Percentiles rank a stretch among this genome's conserved stretches.
phyloP scores from a whole-genome alignment of 2,113 vertebrate species.

The Cephalopterus ornatus region DNA sequence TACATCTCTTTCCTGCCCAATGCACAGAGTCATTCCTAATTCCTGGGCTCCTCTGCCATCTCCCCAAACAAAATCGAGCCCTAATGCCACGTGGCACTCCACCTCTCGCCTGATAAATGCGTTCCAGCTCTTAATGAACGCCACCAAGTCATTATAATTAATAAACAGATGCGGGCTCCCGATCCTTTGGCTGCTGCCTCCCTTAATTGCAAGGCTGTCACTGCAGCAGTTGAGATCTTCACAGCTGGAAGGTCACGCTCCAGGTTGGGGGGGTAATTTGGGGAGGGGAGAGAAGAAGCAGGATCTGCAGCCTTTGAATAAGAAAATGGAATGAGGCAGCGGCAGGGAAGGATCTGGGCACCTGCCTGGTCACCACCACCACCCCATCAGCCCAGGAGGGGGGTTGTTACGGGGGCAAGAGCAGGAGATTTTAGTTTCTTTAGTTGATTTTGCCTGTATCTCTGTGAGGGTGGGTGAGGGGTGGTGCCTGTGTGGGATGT shows the following conservation, averaged over 20 bases:
- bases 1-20: not conserved
- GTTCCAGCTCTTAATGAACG: not conserved
- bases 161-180: fast-evolving
- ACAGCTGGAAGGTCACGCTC: not conserved
- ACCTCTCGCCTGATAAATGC: not conserved
- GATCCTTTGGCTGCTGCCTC: not conserved
- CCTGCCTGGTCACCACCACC: fast-evolving
- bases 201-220: not conserved
- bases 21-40: not conserved
- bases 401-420: too few relatives aligned
- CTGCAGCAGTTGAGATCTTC: not conserved
- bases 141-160: not conserved
- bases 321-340: fast-evolving
- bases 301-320: not conserved
- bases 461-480: fast-evolving
- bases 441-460: not conserved
- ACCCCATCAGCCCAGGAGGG: not conserved
- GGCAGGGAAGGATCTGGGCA: not conserved
- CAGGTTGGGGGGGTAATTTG: not conserved
- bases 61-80: not conserved
- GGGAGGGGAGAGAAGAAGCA: not conserved
- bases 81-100: fast-evolving
- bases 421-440: too few relatives aligned
- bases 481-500: fast-evolving
- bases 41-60: not conserved